phyloP scores from a whole-genome alignment of 2,888 invertebrate species.

The Eutolmus rufibarbis region DNA sequence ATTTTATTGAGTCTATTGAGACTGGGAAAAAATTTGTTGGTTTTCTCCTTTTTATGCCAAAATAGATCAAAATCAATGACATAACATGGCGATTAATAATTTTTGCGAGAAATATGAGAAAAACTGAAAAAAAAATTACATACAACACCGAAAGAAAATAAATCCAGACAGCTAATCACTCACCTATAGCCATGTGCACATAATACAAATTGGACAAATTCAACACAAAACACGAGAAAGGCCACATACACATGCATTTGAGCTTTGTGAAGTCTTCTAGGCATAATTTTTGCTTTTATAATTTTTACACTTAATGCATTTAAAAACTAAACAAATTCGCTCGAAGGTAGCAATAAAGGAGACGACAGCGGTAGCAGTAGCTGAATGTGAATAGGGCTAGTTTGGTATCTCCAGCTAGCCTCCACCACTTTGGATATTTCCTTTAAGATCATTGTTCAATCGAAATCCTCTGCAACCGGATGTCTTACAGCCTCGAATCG shows the following conservation, averaged over 20 bases:
- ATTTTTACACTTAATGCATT: not conserved
- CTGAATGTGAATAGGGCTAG: not conserved
- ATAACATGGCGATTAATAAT: not conserved
- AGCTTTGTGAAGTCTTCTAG: constrained; percentile 17
- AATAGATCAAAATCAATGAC: not conserved
- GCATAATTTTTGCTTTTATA: not conserved
- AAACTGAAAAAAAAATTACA: not conserved
- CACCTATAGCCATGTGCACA: constrained; percentile 40
- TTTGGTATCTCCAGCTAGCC: not conserved
- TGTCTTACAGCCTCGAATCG: not conserved
- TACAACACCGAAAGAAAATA: not conserved
- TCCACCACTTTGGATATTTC: not conserved
- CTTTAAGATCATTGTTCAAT: not conserved
- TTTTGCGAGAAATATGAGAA: not conserved
- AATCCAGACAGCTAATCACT: not conserved
- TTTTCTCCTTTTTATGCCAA: not conserved
- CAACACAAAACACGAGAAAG: constrained; percentile 21
- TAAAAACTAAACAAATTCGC: not conserved
- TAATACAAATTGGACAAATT: constrained; percentile 28
- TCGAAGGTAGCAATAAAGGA: not conserved
- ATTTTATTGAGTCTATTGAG: not conserved
- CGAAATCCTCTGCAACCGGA: not conserved
- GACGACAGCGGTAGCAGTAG: not conserved
- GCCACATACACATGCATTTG: constrained; percentile 34
- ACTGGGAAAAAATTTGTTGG: not conserved